phyloP scores from a whole-genome alignment of 2,888 invertebrate species.

The Ptychoptera contaminata region DNA sequence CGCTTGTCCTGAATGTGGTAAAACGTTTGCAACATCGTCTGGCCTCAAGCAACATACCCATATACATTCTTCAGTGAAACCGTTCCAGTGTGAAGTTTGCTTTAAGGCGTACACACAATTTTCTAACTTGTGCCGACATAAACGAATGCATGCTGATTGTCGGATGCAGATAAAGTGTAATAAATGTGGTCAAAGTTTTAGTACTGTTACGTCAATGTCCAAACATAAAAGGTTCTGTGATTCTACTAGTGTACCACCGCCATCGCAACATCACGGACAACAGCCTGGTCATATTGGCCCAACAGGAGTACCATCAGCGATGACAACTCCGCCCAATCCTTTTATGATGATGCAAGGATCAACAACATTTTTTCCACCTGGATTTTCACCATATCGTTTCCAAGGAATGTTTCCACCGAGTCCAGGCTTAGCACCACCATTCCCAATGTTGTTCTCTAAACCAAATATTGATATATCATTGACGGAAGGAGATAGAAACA shows the following conservation, averaged over 20 bases:
- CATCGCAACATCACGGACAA: conserved; percentile 20
- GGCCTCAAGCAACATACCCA: conserved; percentile 98
- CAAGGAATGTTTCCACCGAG: conserved; percentile 42
- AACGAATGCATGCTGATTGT: conserved; percentile 95
- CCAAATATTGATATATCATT: conserved; percentile 36
- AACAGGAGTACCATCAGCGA: conserved; percentile 21
- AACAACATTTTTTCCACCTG: conserved; percentile 45
- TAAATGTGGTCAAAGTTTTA: conserved; percentile 88
- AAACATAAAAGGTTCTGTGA: conserved; percentile 97
- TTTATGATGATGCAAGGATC: conserved; percentile 59
- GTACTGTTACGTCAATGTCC: conserved; percentile 76
- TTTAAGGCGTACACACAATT: conserved; percentile 98
- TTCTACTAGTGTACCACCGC: conserved; percentile 39
- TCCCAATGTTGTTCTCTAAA: conserved; percentile 44
- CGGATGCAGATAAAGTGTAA: conserved; percentile 85
- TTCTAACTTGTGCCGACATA: conserved; percentile 98
- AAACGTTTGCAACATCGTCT: conserved; percentile 94
- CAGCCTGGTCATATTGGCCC: conserved; percentile 32
- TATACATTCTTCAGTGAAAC: conserved; percentile 96
- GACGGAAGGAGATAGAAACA: conserved; percentile 36
- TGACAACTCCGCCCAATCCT: conserved; percentile 39
- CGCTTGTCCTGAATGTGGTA: conserved; percentile 96
- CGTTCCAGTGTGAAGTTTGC: conserved; percentile 93
- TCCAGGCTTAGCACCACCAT: conserved; percentile 19
- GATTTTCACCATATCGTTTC: conserved; percentile 43